Evolutionary conservation across 2,888 invertebrate species (phyloP).

Genomic region (Aphodius sticticus): DNA sequence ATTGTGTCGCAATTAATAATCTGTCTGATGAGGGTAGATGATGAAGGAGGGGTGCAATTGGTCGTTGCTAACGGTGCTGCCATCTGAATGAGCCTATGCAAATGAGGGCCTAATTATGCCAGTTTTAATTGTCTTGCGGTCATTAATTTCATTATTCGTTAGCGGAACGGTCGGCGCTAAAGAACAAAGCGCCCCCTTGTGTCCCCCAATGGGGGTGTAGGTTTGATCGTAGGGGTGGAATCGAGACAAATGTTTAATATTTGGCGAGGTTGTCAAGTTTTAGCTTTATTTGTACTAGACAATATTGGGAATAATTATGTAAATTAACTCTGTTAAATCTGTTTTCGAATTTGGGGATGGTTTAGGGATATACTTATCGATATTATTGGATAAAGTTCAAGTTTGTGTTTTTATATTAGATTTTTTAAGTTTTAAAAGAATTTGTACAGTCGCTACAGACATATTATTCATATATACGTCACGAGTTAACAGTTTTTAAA

Average conservation of each 20-base stretch:
- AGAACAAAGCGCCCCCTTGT: neutral
- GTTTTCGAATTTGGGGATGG: too few relatives aligned
- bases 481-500: too few relatives aligned
- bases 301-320: neutral
- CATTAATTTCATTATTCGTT: slow-evolving; percentile 35
- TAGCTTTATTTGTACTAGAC: neutral
- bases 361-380: too few relatives aligned
- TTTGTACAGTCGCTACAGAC: too few relatives aligned
- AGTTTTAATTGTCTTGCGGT: slow-evolving; percentile 37
- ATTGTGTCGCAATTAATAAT: slow-evolving; percentile 19
- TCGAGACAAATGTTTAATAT: neutral
- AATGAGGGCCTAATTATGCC: slow-evolving; percentile 35
- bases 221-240: neutral
- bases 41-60: neutral
- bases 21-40: neutral
- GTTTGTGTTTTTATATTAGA: too few relatives aligned
- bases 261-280: neutral
- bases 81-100: slow-evolving; percentile 24
- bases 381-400: too few relatives aligned
- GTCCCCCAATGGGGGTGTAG: neutral
- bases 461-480: too few relatives aligned
- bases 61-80: neutral
- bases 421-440: too few relatives aligned
- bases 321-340: too few relatives aligned
- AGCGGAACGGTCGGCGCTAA: slow-evolving; percentile 13